Evolutionary conservation across 2,797 vertebrate genomes (phyloP).

Genomic region (Periparus ater): DNA sequence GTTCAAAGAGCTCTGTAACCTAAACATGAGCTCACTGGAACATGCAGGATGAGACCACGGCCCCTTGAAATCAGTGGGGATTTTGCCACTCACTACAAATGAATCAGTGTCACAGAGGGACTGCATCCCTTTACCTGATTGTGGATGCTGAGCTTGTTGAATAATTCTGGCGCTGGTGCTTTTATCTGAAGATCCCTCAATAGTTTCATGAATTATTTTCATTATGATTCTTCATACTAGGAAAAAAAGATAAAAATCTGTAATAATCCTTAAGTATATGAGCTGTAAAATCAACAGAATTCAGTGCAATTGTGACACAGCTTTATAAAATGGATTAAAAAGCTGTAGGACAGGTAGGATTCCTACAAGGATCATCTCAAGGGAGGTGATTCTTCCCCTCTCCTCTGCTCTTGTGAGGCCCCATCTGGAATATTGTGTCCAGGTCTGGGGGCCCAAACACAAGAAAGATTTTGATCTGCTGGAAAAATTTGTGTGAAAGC

Average conservation of each 20-base stretch:
- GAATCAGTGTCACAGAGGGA: not conserved
- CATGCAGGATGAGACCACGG: not conserved
- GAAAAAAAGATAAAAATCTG: not conserved
- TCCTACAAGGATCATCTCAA: accelerated
- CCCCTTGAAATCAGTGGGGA: not conserved
- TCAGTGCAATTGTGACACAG: not conserved
- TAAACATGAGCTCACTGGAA: not conserved
- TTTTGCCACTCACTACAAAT: not conserved
- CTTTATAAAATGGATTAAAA: not conserved
- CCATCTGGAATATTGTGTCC: too few relatives aligned
- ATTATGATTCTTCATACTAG: not conserved
- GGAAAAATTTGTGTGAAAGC: not conserved
- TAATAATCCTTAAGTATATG: not conserved
- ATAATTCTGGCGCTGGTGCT: not conserved
- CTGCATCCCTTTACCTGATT: not conserved
- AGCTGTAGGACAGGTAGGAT: not conserved
- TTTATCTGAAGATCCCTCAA: not conserved
- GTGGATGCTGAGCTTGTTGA: not conserved
- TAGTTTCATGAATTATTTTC: not conserved
- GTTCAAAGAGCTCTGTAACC: not conserved
- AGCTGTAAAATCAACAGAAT: not conserved
- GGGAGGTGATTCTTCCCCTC: not conserved
- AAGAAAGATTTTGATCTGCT: not conserved
- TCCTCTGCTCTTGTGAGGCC: not conserved
- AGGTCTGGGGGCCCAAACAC: not conserved